phyloP scores from a whole-genome alignment of 2,797 vertebrate species.

The Lagodon rhomboides region DNA sequence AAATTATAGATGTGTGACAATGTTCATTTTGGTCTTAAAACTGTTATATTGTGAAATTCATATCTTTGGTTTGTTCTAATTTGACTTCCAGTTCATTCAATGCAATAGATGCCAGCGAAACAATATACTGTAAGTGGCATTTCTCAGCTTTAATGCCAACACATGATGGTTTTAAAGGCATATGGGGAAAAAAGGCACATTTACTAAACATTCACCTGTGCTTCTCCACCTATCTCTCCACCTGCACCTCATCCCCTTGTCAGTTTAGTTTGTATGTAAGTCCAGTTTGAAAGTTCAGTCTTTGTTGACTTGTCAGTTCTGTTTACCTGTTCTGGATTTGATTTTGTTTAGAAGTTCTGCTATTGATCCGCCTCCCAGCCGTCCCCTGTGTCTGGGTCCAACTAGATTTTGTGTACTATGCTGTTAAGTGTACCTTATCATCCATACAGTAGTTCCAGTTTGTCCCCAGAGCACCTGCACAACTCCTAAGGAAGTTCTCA shows the following conservation, averaged over 20 bases:
- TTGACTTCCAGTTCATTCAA: neutral
- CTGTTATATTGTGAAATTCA: neutral
- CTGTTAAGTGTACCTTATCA: neutral
- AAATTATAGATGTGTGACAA: neutral
- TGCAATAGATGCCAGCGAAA: neutral
- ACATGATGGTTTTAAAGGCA: neutral
- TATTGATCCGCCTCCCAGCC: no score
- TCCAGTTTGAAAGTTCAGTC: no score
- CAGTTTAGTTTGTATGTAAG: no score
- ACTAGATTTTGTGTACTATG: neutral
- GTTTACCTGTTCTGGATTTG: no score
- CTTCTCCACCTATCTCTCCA: no score
- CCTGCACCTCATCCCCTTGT: no score
- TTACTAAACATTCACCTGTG: no score
- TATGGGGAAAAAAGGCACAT: neutral
- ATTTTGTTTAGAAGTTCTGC: no score
- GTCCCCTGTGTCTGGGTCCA: neutral
- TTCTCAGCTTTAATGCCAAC: neutral
- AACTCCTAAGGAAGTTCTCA: constrained; percentile 14
- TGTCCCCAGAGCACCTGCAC: constrained; percentile 6
- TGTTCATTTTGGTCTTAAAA: neutral
- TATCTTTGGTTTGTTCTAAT: neutral
- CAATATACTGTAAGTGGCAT: no score
- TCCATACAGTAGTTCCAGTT: neutral
- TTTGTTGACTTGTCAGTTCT: no score